Evolutionary conservation across 2,113 vertebrate genomes (phyloP).

Genomic region (Empidonax traillii): DNA sequence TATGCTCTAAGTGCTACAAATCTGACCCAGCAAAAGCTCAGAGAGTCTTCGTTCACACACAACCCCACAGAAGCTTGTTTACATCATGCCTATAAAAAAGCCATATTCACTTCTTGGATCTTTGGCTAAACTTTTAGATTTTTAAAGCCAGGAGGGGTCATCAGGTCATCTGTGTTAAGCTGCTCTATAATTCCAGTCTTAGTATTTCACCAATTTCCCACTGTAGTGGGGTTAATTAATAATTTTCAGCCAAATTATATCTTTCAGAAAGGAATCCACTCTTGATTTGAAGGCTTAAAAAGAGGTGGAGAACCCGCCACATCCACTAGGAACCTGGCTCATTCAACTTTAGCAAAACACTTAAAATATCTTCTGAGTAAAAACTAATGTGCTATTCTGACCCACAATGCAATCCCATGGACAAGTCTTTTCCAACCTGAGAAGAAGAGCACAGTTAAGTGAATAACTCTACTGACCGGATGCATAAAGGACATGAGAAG

Average conservation of each 20-base stretch:
- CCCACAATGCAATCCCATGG: not conserved
- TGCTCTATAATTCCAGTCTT: not conserved
- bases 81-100: conserved; percentile 14
- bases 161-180: not conserved
- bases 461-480: not conserved
- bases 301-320: not conserved
- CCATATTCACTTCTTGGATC: not conserved
- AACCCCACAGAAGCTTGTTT: conserved; percentile 13
- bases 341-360: not conserved
- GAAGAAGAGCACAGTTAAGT: not conserved
- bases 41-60: not conserved
- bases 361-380: not conserved
- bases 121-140: conserved; percentile 5
- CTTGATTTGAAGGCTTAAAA: not conserved
- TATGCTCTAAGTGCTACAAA: not conserved
- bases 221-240: not conserved
- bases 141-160: conserved; percentile 11
- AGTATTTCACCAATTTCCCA: conserved; percentile 4
- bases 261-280: not conserved
- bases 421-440: not conserved
- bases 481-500: not conserved
- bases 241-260: not conserved
- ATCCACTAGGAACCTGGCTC: not conserved
- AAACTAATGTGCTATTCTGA: not conserved
- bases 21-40: not conserved